Percentiles rank a stretch among this genome's conserved stretches.
Evolutionary conservation across 2,797 vertebrate genomes (phyloP).

Genomic region (Psittacula echo): DNA sequence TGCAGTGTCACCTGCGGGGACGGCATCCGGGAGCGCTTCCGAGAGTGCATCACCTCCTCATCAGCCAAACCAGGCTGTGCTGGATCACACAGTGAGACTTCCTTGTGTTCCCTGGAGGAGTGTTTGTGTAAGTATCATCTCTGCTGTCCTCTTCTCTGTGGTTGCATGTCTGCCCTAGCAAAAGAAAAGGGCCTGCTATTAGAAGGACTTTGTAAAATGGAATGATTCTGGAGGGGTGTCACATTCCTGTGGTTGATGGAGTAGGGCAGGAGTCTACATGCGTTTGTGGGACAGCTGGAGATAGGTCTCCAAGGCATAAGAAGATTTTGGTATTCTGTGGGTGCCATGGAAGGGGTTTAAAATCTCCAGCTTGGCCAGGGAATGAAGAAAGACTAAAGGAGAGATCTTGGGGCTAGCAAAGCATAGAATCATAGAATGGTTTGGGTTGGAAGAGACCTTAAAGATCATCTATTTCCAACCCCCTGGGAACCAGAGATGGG

Average conservation of each 20-base stretch:
- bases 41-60: conserved; percentile 86
- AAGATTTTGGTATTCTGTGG: neutral
- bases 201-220: neutral
- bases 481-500: neutral
- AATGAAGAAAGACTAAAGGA: neutral
- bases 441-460: neutral
- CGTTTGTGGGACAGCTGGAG: neutral
- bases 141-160: neutral
- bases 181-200: neutral
- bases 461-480: neutral
- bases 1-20: conserved; percentile 95
- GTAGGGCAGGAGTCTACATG: neutral
- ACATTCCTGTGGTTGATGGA: neutral
- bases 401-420: neutral
- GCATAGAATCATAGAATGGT: neutral
- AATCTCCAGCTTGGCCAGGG: neutral
- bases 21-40: conserved; percentile 87
- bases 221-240: neutral
- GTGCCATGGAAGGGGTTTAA: neutral
- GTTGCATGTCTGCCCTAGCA: fast-evolving
- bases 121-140: conserved; percentile 83
- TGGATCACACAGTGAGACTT: conserved; percentile 85
- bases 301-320: neutral
- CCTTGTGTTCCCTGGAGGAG: conserved; percentile 91
- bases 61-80: conserved; percentile 79